Conservation (phyloP, 1,140 invertebrate species). For the Rhyacophila brunnea region DNA sequence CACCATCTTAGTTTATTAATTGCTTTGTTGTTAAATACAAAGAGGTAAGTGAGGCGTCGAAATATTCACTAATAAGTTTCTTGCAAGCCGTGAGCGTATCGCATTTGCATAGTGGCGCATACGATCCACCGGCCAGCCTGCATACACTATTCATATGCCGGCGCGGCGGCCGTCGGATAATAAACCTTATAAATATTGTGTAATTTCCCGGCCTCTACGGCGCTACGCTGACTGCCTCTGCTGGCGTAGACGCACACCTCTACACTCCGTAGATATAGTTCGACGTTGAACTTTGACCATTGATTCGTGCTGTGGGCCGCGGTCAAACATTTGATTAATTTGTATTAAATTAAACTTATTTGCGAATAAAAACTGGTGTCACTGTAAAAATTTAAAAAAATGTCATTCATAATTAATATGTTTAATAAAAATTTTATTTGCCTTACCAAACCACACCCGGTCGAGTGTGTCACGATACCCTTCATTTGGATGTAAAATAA, state of each 20-base stretch:
- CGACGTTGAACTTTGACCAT: neutral
- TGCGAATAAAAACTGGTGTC: too few species aligned
- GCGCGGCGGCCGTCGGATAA: conserved; percentile 22
- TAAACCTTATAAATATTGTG: conserved; percentile 34
- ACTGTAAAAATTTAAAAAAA: too few species aligned
- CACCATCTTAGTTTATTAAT: too few species aligned
- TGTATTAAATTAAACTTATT: too few species aligned
- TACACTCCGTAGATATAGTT: neutral
- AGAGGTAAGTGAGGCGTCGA: neutral
- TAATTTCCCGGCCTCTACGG: conserved; percentile 15
- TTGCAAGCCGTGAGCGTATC: neutral
- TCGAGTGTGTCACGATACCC: too few species aligned
- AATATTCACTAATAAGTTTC: conserved; percentile 10
- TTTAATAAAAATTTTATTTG: too few species aligned
- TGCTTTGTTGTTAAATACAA: too few species aligned
- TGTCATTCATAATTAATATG: too few species aligned
- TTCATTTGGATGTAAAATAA: too few species aligned
- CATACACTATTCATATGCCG: conserved; percentile 26
- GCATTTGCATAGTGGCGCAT: conserved; percentile 30
- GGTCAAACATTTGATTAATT: neutral
- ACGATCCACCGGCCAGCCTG: conserved; percentile 2
- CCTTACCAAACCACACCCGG: too few species aligned
- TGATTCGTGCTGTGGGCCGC: neutral
- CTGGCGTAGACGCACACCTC: too few species aligned
- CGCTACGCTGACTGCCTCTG: too few species aligned